A percentile compares a stretch with the other conserved stretches of the same genome.
Conservation (phyloP, 1,140 invertebrate genomes). For the Papilio aristodemus region DNA sequence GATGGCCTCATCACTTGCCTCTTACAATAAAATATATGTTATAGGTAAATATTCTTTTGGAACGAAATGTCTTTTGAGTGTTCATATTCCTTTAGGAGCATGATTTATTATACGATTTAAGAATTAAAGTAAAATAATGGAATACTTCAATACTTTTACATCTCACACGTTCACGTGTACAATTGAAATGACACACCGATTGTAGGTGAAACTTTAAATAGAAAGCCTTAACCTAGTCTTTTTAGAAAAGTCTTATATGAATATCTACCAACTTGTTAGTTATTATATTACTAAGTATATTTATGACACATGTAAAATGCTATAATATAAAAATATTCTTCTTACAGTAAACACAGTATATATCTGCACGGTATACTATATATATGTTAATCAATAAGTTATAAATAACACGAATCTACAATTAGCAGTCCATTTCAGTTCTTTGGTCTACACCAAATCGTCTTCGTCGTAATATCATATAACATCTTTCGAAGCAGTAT, state of each 20-base stretch:
- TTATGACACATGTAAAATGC: conserved; percentile 30
- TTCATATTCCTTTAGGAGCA: no score
- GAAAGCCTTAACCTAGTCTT: conserved; percentile 22
- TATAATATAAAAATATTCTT: conserved; percentile 31
- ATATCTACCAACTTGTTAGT: neutral
- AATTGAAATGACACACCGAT: neutral
- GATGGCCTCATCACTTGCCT: neutral
- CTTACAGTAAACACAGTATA: conserved; percentile 25
- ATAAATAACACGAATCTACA: conserved; percentile 5
- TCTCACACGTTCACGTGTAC: neutral
- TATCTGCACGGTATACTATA: no score
- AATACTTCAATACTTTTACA: neutral
- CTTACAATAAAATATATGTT: neutral
- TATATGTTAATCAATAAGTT: conserved; percentile 19
- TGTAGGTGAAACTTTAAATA: neutral
- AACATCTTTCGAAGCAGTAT: conserved; percentile 29
- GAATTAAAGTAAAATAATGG: neutral
- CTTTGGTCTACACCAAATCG: conserved; percentile 35
- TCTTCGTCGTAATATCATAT: conserved; percentile 32
- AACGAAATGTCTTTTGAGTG: no score
- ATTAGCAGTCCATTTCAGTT: conserved; percentile 31
- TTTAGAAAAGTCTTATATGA: conserved; percentile 22
- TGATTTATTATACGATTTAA: no score
- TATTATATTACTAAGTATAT: neutral
- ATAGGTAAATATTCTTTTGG: neutral